These are phyloP conservation scores for Ginglymostoma cirratum DNA, from an alignment of 2,113 vertebrate genomes.

Conservation along the genomic window DNA sequence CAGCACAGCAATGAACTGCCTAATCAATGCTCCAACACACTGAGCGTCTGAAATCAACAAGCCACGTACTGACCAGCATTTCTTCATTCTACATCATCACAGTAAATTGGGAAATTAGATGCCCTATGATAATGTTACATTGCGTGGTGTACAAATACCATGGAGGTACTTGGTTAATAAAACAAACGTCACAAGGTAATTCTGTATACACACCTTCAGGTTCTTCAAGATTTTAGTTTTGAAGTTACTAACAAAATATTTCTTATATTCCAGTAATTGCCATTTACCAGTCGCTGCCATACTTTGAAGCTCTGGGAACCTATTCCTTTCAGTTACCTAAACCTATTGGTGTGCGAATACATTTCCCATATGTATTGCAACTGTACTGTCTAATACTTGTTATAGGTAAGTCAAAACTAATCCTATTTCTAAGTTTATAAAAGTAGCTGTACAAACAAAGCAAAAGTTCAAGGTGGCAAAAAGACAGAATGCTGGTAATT, in stretches of 20 bases:
- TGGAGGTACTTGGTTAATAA: background rate
- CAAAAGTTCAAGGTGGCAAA: background rate
- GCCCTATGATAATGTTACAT: background rate
- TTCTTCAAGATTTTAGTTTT: background rate
- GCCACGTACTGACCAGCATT: background rate
- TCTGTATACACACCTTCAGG: background rate
- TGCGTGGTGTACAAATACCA: background rate
- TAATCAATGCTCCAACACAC: background rate
- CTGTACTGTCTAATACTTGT: constrained; percentile 65
- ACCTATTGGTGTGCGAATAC: constrained; percentile 51
- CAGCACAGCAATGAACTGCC: background rate
- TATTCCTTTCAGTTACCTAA: constrained; percentile 52
- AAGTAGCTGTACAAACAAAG: background rate
- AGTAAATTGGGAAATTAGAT: background rate
- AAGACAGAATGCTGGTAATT: background rate
- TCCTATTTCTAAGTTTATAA: constrained; percentile 20
- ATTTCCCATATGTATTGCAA: constrained; percentile 63
- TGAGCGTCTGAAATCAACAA: background rate
- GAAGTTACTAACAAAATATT: background rate
- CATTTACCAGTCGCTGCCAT: constrained; percentile 66
- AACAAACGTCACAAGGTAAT: background rate
- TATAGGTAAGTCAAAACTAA: constrained; percentile 60
- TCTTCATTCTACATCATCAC: background rate
- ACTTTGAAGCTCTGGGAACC: constrained; percentile 60
- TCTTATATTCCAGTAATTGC: constrained; percentile 62